Evolutionary conservation across 2,797 vertebrate species (phyloP).

Genomic region (Hydrolagus colliei): DNA sequence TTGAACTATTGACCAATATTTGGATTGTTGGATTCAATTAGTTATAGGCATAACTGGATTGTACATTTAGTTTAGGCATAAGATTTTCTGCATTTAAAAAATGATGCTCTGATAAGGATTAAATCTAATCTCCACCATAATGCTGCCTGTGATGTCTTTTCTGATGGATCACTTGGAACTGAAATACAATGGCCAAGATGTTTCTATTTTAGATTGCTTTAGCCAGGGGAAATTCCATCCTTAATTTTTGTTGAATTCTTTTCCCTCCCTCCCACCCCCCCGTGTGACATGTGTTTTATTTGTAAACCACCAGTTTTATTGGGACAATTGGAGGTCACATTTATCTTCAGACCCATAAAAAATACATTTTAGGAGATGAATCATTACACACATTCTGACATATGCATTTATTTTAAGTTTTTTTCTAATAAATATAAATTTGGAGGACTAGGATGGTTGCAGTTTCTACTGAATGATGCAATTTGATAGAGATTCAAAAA

Average conservation of each 20-base stretch:
- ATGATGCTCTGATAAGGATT: constrained; percentile 2
- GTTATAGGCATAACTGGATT: background rate
- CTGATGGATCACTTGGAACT: background rate
- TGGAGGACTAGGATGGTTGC: no score
- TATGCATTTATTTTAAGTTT: no score
- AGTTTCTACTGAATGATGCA: no score
- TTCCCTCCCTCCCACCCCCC: background rate
- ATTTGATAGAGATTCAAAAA: no score
- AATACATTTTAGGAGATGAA: background rate
- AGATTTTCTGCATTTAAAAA: background rate
- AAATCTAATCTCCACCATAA: background rate
- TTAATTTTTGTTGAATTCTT: background rate
- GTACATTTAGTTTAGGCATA: background rate
- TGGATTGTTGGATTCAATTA: background rate
- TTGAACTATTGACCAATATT: background rate
- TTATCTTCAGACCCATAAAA: background rate
- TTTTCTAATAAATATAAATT: no score
- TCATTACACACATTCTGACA: no score
- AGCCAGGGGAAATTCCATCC: background rate
- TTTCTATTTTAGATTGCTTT: no score
- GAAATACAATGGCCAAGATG: background rate
- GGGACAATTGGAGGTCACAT: background rate
- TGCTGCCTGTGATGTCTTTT: background rate
- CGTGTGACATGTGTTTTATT: background rate
- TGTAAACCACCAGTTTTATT: background rate